phyloP scores from a whole-genome alignment of 2,797 vertebrate genomes.

The Manis crassicaudata region DNA sequence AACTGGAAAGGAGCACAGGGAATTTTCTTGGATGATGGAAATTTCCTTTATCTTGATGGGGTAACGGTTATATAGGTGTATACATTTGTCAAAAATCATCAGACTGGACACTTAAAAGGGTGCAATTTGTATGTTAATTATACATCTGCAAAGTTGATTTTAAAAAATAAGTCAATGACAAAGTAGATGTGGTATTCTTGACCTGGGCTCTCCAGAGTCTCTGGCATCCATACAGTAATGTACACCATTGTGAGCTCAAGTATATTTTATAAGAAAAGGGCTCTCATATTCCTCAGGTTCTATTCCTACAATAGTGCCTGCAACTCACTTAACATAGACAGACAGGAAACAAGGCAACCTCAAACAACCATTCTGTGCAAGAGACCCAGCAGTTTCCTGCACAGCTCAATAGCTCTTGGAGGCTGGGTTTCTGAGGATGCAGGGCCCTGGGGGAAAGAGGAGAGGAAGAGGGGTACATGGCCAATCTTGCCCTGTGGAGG shows the following conservation, averaged over 20 bases:
- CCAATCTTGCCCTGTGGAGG: background rate
- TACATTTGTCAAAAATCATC: slow-evolving; percentile 49
- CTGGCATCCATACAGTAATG: background rate
- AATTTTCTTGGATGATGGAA: slow-evolving; percentile 16
- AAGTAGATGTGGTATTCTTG: background rate
- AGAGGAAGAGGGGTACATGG: background rate
- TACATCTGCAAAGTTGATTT: background rate
- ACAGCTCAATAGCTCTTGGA: background rate
- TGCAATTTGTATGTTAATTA: background rate
- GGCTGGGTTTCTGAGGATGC: background rate
- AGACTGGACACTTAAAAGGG: background rate
- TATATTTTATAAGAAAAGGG: slow-evolving; percentile 1
- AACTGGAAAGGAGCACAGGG: background rate
- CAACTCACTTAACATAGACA: slow-evolving; percentile 41
- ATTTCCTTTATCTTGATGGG: slow-evolving; percentile 10
- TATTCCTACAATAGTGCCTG: background rate
- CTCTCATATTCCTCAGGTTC: background rate
- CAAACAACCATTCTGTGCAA: slow-evolving; percentile 15
- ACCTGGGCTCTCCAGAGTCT: background rate
- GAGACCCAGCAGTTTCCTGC: background rate
- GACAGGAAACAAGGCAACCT: background rate
- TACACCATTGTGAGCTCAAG: background rate
- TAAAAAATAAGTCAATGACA: background rate
- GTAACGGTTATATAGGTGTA: background rate
- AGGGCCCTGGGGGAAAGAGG: background rate